Evolutionary conservation across 2,888 invertebrate species (phyloP).

Genomic region (Idaea dimidiata): DNA sequence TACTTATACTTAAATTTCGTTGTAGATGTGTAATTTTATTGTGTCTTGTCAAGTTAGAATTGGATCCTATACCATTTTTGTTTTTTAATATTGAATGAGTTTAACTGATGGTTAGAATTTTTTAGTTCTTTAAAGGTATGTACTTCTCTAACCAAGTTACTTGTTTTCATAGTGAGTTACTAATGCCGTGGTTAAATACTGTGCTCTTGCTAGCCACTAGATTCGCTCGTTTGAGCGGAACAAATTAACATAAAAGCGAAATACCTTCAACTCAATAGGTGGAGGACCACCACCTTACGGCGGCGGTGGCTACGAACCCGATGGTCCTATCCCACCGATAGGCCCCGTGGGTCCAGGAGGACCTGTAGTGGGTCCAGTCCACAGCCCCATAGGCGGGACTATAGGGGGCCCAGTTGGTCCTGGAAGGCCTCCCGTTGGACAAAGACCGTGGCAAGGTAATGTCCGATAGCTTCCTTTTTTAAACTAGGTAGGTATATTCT

Average conservation of each 20-base stretch:
- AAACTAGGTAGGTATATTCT: neutral
- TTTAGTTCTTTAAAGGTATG: no score
- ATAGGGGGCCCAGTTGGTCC: constrained; percentile 45
- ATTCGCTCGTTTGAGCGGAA: no score
- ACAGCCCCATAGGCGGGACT: constrained; percentile 43
- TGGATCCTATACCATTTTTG: no score
- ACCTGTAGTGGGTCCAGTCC: constrained; percentile 43
- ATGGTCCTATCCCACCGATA: constrained; percentile 58
- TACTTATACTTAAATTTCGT: no score
- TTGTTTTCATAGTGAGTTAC: no score
- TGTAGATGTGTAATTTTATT: no score
- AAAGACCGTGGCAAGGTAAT: neutral
- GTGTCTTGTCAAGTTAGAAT: no score
- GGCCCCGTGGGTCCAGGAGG: constrained; percentile 41
- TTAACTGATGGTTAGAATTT: no score
- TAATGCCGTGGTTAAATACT: no score
- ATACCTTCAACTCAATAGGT: constrained; percentile 23
- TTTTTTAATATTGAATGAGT: no score
- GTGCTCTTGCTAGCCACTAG: no score
- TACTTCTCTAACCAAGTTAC: no score
- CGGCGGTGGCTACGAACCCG: constrained; percentile 67
- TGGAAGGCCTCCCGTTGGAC: constrained; percentile 56
- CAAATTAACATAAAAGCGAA: neutral
- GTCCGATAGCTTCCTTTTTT: neutral
- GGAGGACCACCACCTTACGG: constrained; percentile 37